phyloP scores from a whole-genome alignment of 2,113 vertebrate species.

The Apteryx owenii region DNA sequence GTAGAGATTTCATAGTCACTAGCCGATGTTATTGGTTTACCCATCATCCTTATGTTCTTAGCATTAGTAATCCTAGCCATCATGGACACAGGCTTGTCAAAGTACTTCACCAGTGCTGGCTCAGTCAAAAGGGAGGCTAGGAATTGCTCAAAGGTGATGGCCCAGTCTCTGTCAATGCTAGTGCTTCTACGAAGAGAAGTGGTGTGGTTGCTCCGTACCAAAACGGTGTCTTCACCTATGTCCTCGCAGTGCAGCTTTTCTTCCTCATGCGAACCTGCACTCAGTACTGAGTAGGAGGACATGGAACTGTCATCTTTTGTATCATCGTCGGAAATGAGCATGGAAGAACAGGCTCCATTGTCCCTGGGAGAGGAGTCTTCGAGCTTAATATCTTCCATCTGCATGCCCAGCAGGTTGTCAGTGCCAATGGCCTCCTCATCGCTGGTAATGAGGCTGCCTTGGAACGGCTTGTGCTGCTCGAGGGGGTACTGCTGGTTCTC shows the following conservation, averaged over 20 bases:
- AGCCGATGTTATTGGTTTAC: constrained; percentile 82
- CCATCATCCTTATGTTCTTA: constrained; percentile 89
- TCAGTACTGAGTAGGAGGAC: constrained; percentile 98
- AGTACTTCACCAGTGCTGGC: constrained; percentile 92
- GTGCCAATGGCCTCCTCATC: constrained; percentile 59
- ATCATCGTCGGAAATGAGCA: constrained; percentile 95
- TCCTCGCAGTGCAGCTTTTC: constrained; percentile 98
- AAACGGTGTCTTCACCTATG: constrained; percentile 92
- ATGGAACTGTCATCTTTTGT: constrained; percentile 97
- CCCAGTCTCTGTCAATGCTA: constrained; percentile 95
- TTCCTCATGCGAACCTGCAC: constrained; percentile 91
- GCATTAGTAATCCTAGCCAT: constrained; percentile 90
- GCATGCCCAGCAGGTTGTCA: constrained; percentile 65
- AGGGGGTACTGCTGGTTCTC: constrained; percentile 56
- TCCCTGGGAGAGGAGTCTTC: constrained; percentile 94
- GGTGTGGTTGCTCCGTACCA: constrained; percentile 81
- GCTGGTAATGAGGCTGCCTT: neutral
- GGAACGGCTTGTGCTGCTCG: constrained; percentile 58
- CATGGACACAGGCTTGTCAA: constrained; percentile 93
- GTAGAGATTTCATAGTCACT: constrained; percentile 96
- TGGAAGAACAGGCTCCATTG: constrained; percentile 87
- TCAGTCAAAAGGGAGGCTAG: constrained; percentile 95
- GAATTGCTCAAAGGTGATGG: constrained; percentile 97
- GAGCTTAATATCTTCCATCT: constrained; percentile 95
- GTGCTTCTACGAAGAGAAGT: constrained; percentile 81